Evolutionary conservation across 2,797 vertebrate genomes (phyloP), one percentile per base, ranked within the genome.

Genomic region (Emys orbicularis): DNA sequence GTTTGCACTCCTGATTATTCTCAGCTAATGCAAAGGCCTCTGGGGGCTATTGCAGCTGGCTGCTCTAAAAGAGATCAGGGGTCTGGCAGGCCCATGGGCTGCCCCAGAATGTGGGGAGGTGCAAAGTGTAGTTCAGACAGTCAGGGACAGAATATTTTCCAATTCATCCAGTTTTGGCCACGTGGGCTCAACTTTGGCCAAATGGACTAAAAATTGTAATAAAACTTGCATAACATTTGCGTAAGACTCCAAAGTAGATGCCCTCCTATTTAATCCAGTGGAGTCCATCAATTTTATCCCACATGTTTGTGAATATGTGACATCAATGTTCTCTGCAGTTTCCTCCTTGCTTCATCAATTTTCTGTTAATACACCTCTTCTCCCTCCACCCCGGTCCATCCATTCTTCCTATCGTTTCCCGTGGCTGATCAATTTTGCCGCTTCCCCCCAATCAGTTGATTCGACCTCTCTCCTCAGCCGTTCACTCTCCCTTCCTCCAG

Each of bases 51-150:
- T 92, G 31, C 79, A 49, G 74, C 10, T 8, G 6, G 37, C 9
- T 2, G 74, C 84, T 85, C 54, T 81, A 49, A 25, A 1, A 1
- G 3, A 3, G 0, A 0, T 52, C 77, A n/a, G 53, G 6, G 29
- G 29, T 25, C 10, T 0, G 3, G 47, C 0, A 0, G 29, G 12
- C 86, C 88, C 16, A 19, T 19, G 34, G n/a, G 19, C 65, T 72
- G n/a, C 21, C 65, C 65, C 37, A 41, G n/a, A 41, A 72, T 41
- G 21, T 23, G n/a, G 37, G 21, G n/a, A 72, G n/a, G 65, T 37
- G 10, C 15, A 65, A 65, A 65, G 15, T n/a, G 61, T n/a, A n/a
- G 34, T 72, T 72, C 21, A 41, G n/a, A 72, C 19, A 41, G 65
- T 23, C n/a, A 41, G 19, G 21, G n/a, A 72, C 77, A 0, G 2